Evolutionary conservation across 2,888 invertebrate species (phyloP).

Genomic region (Chymomyza caudatula): DNA sequence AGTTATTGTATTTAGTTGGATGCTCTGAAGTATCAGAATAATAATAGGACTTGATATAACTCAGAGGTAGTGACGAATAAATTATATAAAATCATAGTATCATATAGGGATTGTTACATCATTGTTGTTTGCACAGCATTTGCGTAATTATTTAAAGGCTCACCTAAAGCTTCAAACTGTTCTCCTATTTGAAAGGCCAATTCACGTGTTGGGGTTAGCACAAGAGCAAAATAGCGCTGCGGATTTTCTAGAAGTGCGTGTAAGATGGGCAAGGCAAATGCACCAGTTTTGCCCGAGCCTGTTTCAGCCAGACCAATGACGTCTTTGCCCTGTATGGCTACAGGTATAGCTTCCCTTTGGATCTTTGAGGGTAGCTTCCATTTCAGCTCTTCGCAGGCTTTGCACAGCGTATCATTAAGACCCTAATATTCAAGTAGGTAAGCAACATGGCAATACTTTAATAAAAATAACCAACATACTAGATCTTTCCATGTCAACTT

Average conservation of each 20-base stretch:
- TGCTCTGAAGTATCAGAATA: background rate
- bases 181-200: constrained; percentile 98
- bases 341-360: constrained; percentile 94
- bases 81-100: constrained; percentile 59
- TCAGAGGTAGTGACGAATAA: constrained; percentile 78
- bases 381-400: constrained; percentile 93
- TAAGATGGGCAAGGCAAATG: constrained; percentile 97
- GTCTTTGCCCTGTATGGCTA: constrained; percentile 91
- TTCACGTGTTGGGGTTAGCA: constrained; percentile 98
- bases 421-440: constrained; percentile 81
- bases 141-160: too few relatives aligned
- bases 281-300: constrained; percentile 94
- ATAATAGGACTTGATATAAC: constrained; percentile 10
- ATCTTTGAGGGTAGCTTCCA: constrained; percentile 97
- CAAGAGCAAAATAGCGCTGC: constrained; percentile 94
- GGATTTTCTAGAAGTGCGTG: constrained; percentile 94
- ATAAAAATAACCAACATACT: constrained; percentile 77
- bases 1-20: background rate
- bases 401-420: constrained; percentile 91
- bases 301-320: constrained; percentile 85
- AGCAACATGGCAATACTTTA: background rate
- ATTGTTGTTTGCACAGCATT: constrained; percentile 35
- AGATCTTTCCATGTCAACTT: constrained; percentile 81
- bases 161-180: constrained; percentile 97
- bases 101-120: constrained; percentile 65